Evolutionary conservation across 2,113 vertebrate genomes (phyloP).

Genomic region (Piaya cayana): DNA sequence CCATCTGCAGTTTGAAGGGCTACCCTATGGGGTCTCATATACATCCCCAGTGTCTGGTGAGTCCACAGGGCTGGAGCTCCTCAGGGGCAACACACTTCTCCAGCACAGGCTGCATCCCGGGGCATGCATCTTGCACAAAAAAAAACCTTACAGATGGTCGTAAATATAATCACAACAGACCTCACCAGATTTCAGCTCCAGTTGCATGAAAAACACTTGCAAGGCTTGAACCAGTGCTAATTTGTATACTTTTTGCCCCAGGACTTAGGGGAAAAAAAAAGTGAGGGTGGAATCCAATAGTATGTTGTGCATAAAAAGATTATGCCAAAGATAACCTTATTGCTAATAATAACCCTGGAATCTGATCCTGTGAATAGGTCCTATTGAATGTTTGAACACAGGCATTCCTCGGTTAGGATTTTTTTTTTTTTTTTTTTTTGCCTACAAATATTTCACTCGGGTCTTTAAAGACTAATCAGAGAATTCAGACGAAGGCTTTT

Average conservation of each 20-base stretch:
- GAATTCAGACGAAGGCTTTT: slow-evolving; percentile 41
- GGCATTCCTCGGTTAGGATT: slow-evolving; percentile 60
- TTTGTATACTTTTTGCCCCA: slow-evolving; percentile 43
- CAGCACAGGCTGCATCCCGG: too few relatives aligned
- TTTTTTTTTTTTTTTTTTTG: slow-evolving; percentile 42
- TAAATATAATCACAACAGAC: not conserved
- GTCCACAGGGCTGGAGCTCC: too few relatives aligned
- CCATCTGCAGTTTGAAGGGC: not conserved
- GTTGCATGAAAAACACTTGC: not conserved
- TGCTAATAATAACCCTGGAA: slow-evolving; percentile 70
- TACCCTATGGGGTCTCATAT: not conserved
- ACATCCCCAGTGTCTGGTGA: accelerated
- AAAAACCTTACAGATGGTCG: not conserved
- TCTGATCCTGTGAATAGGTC: slow-evolving; percentile 45
- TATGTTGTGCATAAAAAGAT: slow-evolving; percentile 51
- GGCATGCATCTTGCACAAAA: accelerated
- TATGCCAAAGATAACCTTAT: slow-evolving; percentile 64
- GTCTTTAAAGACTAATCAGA: slow-evolving; percentile 62
- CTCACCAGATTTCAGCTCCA: not conserved
- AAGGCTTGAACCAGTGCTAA: slow-evolving; percentile 7
- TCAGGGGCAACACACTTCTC: too few relatives aligned
- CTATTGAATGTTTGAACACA: slow-evolving; percentile 46
- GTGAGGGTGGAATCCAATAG: slow-evolving; percentile 54
- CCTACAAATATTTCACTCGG: slow-evolving; percentile 44
- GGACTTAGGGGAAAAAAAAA: not conserved